Evolutionary conservation across 2,797 vertebrate species (phyloP), one percentile per base, ranked within the genome.

Genomic region (Tenualosa thibaudeaui): DNA sequence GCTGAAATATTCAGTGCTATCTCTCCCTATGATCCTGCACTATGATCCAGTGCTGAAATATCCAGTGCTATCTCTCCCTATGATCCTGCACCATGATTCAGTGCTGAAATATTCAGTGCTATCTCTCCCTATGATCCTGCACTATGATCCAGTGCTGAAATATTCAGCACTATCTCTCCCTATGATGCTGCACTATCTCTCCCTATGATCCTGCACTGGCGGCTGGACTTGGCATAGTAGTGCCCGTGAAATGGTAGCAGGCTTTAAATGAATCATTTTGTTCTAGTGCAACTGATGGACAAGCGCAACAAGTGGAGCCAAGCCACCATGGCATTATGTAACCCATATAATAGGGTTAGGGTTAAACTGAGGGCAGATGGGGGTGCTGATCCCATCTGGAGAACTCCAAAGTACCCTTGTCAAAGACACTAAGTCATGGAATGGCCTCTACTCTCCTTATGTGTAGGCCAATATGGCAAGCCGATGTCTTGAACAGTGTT

Each of bases 241-340:
- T 75, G 37, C 31, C 68, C 31, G 90, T 92, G 90, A 89, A 92
- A 92, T 17, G 31, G 12, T 40, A 40, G 31, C 12, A 37, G 31
- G 37, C 31, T 75, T 75, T 75, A 31, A 40, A 75, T 15, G 68
- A 40, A 75, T 15, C 68, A 75, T 31, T 40, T 75, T 40, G 68
- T 75, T 75, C 31, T 40, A 75, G 68, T 37, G 37, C 31, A 19
- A 37, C 68, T 75, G 37, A 75, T 37, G 68, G 68, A 75, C 68
- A 75, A 40, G 68, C 68, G 13, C 12, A 75, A 75, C 31, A 40
- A 68, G 62, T 68, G 62, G 22, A 68, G 62, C 24, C 62, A 8
- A 68, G 62, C 31, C 62, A 68, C 26, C 9, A 31, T 17, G 13
- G 12, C 68, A 40, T 75, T 75, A 75, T 75, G 68, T 75, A 75